Percentiles rank a stretch among this genome's conserved stretches.
Conservation (phyloP, 2,113 vertebrate species). For the Prietella phreatophila region DNA sequence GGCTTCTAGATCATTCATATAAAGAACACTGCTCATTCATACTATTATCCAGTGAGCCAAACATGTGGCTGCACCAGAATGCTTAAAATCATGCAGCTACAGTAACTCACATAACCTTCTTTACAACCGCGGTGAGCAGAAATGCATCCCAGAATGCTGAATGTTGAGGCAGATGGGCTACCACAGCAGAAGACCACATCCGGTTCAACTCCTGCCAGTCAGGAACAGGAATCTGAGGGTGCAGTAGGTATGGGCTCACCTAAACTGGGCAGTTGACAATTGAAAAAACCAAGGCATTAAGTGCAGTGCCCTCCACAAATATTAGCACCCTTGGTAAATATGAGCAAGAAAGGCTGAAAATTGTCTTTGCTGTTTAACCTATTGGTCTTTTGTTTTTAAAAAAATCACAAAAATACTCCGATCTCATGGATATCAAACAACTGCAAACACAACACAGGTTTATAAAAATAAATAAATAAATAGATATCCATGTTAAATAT, state of each 20-base stretch:
- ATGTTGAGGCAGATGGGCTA: background rate
- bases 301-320: too few species aligned
- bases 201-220: background rate
- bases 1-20: slow-evolving; percentile 24
- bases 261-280: background rate
- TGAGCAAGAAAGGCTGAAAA: too few species aligned
- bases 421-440: too few species aligned
- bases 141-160: background rate
- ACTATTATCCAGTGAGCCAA: background rate
- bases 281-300: background rate
- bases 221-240: background rate
- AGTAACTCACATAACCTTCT: background rate
- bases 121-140: background rate
- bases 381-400: too few species aligned
- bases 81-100: background rate
- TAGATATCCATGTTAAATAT: too few species aligned
- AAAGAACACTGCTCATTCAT: slow-evolving; percentile 8
- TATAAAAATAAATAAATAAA: too few species aligned
- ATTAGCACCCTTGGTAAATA: too few species aligned
- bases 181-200: background rate
- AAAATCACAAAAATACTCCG: too few species aligned
- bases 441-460: too few species aligned
- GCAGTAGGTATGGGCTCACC: background rate
- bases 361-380: too few species aligned
- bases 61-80: background rate